A percentile compares a stretch with the other conserved stretches of the same genome.
These are phyloP conservation scores for Cinclus cinclus DNA, from an alignment of 2,113 vertebrate genomes.

Conservation along the genomic window DNA sequence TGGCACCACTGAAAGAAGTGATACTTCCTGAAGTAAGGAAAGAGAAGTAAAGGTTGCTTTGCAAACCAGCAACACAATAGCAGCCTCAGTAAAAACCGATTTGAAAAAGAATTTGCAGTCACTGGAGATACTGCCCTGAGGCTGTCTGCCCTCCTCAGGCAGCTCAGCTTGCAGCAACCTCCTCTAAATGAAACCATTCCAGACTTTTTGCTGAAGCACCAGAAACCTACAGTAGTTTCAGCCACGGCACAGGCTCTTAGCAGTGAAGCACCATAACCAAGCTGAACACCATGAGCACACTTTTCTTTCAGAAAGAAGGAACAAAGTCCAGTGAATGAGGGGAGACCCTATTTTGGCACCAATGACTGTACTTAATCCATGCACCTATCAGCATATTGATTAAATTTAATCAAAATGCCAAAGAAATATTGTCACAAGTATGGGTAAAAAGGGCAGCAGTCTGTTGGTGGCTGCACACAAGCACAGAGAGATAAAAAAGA, in stretches of 20 bases:
- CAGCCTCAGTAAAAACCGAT: not conserved
- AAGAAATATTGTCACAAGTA: not conserved
- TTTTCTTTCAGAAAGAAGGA: not conserved
- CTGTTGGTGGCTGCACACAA: not conserved
- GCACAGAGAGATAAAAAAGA: not conserved
- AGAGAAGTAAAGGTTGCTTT: not conserved
- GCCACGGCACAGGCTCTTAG: not conserved
- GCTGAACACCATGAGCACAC: accelerated
- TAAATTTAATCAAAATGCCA: not conserved
- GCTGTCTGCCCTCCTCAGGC: not conserved
- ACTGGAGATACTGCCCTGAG: not conserved
- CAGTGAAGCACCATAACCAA: not conserved
- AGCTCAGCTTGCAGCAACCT: not conserved
- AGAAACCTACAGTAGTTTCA: too few relatives aligned
- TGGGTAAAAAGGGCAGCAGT: not conserved
- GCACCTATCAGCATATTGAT: accelerated
- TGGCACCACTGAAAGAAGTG: not conserved
- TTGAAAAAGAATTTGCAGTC: not conserved
- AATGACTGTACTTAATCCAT: not conserved
- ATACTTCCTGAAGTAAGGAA: not conserved
- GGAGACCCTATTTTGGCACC: not conserved
- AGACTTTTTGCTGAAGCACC: not conserved
- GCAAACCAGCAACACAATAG: not conserved
- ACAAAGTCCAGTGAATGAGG: not conserved
- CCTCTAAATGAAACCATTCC: not conserved